Conservation (phyloP, 2,888 invertebrate genomes). For the Neocrepidodera transversa region DNA sequence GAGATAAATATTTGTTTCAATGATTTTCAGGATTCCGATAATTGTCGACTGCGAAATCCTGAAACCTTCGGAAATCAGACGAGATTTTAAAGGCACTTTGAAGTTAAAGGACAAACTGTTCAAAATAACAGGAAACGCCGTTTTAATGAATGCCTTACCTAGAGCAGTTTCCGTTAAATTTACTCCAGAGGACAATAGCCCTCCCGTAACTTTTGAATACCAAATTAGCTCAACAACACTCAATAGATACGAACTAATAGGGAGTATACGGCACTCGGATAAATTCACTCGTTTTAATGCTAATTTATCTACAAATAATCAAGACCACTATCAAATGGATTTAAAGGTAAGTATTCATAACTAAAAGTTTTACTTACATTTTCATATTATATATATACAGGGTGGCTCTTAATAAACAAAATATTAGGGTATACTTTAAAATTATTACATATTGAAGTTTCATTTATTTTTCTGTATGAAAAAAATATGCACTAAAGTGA, state of each 20-base stretch:
- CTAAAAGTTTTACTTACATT: too few relatives aligned
- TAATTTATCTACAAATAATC: slow-evolving; percentile 55
- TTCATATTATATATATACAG: too few relatives aligned
- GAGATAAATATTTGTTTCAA: neutral
- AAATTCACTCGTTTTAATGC: slow-evolving; percentile 59
- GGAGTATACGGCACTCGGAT: slow-evolving; percentile 56
- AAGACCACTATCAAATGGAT: slow-evolving; percentile 61
- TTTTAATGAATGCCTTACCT: slow-evolving; percentile 58
- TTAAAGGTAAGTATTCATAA: slow-evolving; percentile 51
- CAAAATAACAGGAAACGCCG: slow-evolving; percentile 59
- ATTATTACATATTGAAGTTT: too few relatives aligned
- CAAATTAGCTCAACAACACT: slow-evolving; percentile 53
- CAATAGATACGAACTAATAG: slow-evolving; percentile 50
- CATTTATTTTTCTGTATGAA: too few relatives aligned
- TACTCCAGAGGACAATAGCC: slow-evolving; percentile 58
- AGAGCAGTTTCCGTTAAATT: slow-evolving; percentile 59
- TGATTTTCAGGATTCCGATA: slow-evolving; percentile 49
- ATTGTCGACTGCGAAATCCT: slow-evolving; percentile 44
- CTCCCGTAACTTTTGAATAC: slow-evolving; percentile 52
- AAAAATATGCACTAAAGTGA: too few relatives aligned
- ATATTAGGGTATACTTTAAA: too few relatives aligned
- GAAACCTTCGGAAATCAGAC: slow-evolving; percentile 41
- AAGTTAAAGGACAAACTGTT: slow-evolving; percentile 59
- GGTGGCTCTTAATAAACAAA: too few relatives aligned
- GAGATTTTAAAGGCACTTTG: slow-evolving; percentile 58